phyloP scores from a whole-genome alignment of 2,113 vertebrate species.

The Canis aureus region DNA sequence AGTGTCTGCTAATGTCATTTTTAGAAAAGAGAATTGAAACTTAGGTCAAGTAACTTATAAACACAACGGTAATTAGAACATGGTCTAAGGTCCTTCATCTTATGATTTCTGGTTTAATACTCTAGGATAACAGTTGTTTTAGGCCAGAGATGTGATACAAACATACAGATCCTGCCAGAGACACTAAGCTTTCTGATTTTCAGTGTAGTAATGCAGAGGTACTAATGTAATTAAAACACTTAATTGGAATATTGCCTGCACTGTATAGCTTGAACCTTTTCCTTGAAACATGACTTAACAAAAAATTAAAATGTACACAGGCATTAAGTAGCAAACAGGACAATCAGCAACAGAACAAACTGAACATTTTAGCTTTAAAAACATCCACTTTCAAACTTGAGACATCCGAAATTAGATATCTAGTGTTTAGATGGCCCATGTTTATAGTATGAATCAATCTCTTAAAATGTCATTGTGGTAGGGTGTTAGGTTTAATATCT shows the following conservation, averaged over 20 bases:
- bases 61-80: constrained; percentile 22
- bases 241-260: constrained; percentile 19
- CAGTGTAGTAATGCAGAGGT: not conserved
- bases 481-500: not conserved
- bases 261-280: not conserved
- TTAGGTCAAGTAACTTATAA: not conserved
- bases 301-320: constrained; percentile 43
- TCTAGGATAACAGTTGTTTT: not conserved
- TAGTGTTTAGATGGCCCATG: not conserved
- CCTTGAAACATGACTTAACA: not conserved
- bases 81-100: not conserved
- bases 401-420: constrained; percentile 3
- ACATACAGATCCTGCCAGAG: not conserved
- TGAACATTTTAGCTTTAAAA: not conserved
- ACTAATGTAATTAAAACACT: constrained; percentile 1
- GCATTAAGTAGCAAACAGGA: constrained; percentile 22
- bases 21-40: not conserved
- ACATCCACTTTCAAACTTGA: constrained; percentile 25
- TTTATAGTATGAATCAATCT: not conserved
- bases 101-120: not conserved
- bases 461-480: not conserved
- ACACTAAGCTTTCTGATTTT: constrained; percentile 22
- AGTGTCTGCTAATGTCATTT: not conserved
- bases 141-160: not conserved
- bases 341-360: not conserved